Evolutionary conservation across 2,113 vertebrate genomes (phyloP).

Genomic region (Halichoeres trimaculatus): DNA sequence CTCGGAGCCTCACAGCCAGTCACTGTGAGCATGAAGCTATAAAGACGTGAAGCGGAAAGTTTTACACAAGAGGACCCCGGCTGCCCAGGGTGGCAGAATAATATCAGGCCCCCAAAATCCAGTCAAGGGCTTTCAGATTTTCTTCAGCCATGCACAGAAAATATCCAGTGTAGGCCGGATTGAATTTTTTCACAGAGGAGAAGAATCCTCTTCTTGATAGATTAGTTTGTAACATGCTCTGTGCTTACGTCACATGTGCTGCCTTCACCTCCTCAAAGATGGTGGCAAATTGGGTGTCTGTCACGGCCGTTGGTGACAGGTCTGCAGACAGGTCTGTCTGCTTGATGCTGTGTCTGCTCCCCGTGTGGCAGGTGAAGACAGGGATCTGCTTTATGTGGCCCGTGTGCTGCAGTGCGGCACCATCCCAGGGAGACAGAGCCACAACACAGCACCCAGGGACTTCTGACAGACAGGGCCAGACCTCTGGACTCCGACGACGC

Average conservation of each 20-base stretch:
- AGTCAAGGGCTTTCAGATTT: conserved; percentile 64
- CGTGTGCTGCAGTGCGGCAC: conserved; percentile 12
- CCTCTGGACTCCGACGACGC: conserved; percentile 38
- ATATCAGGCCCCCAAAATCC: conserved; percentile 64
- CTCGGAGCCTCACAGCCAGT: conserved; percentile 66
- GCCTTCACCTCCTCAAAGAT: conserved; percentile 16
- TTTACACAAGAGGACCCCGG: conserved; percentile 65
- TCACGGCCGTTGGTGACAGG: conserved; percentile 48
- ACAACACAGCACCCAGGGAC: conserved; percentile 28
- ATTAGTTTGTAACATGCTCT: conserved; percentile 31
- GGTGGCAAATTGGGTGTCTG: conserved; percentile 48
- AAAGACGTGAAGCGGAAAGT: conserved; percentile 67
- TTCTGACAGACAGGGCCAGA: conserved; percentile 49
- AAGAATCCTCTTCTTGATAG: conserved; percentile 20
- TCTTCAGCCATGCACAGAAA: conserved; percentile 48
- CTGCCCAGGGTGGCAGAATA: conserved; percentile 68
- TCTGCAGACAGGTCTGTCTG: conserved; percentile 51
- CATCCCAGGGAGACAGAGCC: conserved; percentile 27
- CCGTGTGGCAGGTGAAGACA: conserved; percentile 57
- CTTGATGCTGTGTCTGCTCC: conserved; percentile 49
- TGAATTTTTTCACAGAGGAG: conserved; percentile 27
- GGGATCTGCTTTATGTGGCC: conserved; percentile 59
- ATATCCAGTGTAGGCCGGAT: conserved; percentile 32
- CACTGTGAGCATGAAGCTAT: conserved; percentile 69
- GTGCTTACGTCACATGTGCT: conserved; percentile 28